Percentiles rank a stretch among this genome's conserved stretches.
These are phyloP conservation scores for Catotricha subobsoleta DNA, from an alignment of 2,888 invertebrate genomes.

Conservation along the genomic window DNA sequence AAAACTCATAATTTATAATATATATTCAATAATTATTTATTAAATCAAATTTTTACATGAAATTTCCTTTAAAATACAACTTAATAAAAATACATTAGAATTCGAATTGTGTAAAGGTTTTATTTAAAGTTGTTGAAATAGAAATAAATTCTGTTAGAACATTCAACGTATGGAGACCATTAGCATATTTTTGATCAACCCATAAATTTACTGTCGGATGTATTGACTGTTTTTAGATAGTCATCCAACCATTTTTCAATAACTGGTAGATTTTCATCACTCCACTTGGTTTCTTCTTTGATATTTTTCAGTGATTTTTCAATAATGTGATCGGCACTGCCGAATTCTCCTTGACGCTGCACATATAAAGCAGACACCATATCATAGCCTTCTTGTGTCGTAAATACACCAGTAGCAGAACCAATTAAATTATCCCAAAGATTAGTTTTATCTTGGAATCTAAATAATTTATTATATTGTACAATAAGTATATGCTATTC, in stretches of 20 bases:
- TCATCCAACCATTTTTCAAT: slow-evolving; percentile 53
- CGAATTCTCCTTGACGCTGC: slow-evolving; percentile 46
- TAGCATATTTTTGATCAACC: slow-evolving; percentile 11
- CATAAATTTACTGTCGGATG: slow-evolving; percentile 21
- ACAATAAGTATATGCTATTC: too few relatives aligned
- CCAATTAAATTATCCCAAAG: slow-evolving; percentile 60
- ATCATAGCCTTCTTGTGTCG: slow-evolving; percentile 52
- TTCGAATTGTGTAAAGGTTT: too few relatives aligned
- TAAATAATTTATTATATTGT: slow-evolving; percentile 24
- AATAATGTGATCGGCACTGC: slow-evolving; percentile 53
- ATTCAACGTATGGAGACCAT: too few relatives aligned
- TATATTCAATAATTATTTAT: too few relatives aligned
- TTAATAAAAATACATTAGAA: too few relatives aligned
- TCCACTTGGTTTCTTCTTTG: slow-evolving; percentile 58
- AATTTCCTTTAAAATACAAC: too few relatives aligned
- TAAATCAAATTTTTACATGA: too few relatives aligned
- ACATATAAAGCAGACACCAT: slow-evolving; percentile 47
- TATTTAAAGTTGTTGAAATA: too few relatives aligned
- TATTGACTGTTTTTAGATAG: slow-evolving; percentile 27
- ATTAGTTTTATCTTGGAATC: slow-evolving; percentile 48
- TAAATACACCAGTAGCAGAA: slow-evolving; percentile 56
- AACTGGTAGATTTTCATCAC: slow-evolving; percentile 52
- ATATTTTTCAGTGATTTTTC: slow-evolving; percentile 55
- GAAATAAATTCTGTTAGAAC: too few relatives aligned
- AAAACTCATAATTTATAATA: too few relatives aligned